Evolutionary conservation across 2,888 invertebrate genomes (phyloP).

Genomic region (Epinotia nisella): DNA sequence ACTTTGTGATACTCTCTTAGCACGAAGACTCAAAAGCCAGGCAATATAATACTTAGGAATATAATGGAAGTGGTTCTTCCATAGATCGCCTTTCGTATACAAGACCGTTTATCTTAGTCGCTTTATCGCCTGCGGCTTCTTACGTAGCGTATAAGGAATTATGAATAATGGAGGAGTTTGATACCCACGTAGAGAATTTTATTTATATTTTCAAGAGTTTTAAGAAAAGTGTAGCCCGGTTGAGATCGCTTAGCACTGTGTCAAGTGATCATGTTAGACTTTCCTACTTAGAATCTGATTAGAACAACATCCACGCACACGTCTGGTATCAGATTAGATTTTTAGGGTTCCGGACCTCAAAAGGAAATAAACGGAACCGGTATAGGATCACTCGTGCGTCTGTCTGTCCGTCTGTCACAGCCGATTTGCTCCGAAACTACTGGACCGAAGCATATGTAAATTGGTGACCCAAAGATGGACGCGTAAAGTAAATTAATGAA

Average conservation of each 20-base stretch:
- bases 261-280: not conserved
- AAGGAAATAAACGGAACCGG: too few relatives aligned
- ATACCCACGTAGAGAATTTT: slow-evolving; percentile 26
- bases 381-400: too few relatives aligned
- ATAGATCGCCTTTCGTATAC: slow-evolving; percentile 26
- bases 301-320: too few relatives aligned
- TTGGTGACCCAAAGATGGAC: too few relatives aligned
- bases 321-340: too few relatives aligned
- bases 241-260: not conserved
- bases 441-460: too few relatives aligned
- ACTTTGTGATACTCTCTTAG: slow-evolving; percentile 6
- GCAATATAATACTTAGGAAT: slow-evolving; percentile 27
- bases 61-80: slow-evolving; percentile 27
- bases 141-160: slow-evolving; percentile 39
- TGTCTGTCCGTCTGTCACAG: too few relatives aligned
- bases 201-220: slow-evolving; percentile 27
- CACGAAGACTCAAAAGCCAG: slow-evolving; percentile 6
- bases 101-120: slow-evolving; percentile 41
- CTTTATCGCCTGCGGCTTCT: slow-evolving; percentile 39
- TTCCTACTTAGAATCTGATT: too few relatives aligned
- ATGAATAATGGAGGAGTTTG: slow-evolving; percentile 44
- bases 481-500: too few relatives aligned
- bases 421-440: too few relatives aligned
- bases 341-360: too few relatives aligned
- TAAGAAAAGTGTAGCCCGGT: slow-evolving; percentile 16